Conservation (phyloP, 2,888 invertebrate species). For the Halocaridina rubra region DNA sequence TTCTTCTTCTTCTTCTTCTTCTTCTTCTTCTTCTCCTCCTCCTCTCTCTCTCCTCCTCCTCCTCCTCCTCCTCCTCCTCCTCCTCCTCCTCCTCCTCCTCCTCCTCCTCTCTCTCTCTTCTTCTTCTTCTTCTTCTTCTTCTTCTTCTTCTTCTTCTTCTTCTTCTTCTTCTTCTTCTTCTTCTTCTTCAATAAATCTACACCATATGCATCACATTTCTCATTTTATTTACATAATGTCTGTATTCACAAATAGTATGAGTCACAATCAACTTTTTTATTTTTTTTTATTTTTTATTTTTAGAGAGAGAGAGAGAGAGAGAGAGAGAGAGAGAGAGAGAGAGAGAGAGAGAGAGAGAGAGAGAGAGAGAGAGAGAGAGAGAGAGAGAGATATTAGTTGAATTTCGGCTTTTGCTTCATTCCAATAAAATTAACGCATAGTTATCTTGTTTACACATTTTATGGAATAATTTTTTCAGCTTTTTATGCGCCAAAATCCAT, state of each 20-base stretch:
- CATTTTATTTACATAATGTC: conserved; percentile 5
- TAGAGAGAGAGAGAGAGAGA: too few relatives aligned
- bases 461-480: background rate
- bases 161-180: background rate
- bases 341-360: background rate
- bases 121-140: background rate
- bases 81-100: background rate
- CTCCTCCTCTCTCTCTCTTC: background rate
- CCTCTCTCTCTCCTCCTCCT: background rate
- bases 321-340: background rate
- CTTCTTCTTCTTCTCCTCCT: background rate
- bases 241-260: background rate
- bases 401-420: background rate
- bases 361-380: background rate
- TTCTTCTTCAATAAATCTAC: background rate
- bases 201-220: background rate
- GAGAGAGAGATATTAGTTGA: background rate
- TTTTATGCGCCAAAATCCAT: background rate
- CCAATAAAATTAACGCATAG: too few relatives aligned
- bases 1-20: background rate
- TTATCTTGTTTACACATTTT: too few relatives aligned
- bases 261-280: background rate
- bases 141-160: background rate
- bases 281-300: too few relatives aligned
- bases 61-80: background rate